Evolutionary conservation across 2,888 invertebrate species (phyloP).

Genomic region (Trichacis sp.): DNA sequence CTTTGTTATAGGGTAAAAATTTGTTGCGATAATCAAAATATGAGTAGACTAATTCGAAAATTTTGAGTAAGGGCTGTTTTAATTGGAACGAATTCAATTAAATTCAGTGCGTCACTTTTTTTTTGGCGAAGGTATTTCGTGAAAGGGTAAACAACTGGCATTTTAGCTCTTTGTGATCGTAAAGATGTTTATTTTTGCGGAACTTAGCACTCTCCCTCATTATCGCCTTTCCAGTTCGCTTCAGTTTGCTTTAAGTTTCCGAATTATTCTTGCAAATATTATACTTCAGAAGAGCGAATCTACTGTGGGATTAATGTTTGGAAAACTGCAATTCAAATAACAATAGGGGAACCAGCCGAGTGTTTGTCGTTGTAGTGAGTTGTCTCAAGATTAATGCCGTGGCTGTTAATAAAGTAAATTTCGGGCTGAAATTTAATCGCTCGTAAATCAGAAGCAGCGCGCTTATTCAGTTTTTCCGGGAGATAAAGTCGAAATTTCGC

Average conservation of each 20-base stretch:
- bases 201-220: conserved; percentile 6
- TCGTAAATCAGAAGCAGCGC: background rate
- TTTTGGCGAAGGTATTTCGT: too few species aligned
- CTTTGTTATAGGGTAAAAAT: too few species aligned
- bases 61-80: too few species aligned
- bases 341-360: conserved; percentile 1
- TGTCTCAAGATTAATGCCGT: conserved; percentile 3
- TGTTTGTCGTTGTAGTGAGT: background rate
- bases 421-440: background rate
- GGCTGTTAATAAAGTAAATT: background rate
- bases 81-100: too few species aligned
- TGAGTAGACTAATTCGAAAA: too few species aligned
- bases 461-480: too few species aligned
- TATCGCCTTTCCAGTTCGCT: conserved; percentile 1
- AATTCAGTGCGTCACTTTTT: too few species aligned
- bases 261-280: conserved; percentile 5
- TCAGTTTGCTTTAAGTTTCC: conserved; percentile 1
- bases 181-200: conserved; percentile 1
- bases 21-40: too few species aligned
- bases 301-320: conserved; percentile 4
- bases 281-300: background rate
- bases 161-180: background rate
- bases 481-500: too few species aligned
- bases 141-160: background rate
- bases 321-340: conserved; percentile 6